Evolutionary conservation across 2,113 vertebrate genomes (phyloP).

Genomic region (Mus spicilegus): DNA sequence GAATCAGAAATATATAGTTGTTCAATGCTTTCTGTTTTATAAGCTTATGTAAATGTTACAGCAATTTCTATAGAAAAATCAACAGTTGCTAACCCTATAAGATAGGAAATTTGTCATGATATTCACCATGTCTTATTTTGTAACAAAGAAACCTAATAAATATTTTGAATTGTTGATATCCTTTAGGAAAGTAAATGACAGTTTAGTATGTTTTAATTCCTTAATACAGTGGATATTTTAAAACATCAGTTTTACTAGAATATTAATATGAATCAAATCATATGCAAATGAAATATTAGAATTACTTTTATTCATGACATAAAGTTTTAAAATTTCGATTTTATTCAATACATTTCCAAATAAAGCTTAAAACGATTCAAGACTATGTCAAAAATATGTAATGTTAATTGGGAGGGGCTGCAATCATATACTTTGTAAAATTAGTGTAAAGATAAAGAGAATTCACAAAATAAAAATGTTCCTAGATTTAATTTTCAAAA

Average conservation of each 20-base stretch:
- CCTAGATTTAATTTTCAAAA: constrained; percentile 15
- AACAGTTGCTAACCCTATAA: background rate
- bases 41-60: background rate
- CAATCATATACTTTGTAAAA: background rate
- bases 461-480: background rate
- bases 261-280: constrained; percentile 48
- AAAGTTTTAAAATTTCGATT: background rate
- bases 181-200: background rate
- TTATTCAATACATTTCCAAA: constrained; percentile 26
- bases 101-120: background rate
- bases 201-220: background rate
- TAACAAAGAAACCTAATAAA: constrained; percentile 19
- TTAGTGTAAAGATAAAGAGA: background rate
- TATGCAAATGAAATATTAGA: background rate
- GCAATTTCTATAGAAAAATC: background rate
- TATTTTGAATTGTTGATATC: constrained; percentile 20
- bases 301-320: background rate
- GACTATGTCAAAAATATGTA: background rate
- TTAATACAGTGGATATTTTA: background rate
- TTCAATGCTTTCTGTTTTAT: background rate
- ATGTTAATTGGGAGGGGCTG: background rate
- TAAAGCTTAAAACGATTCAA: constrained; percentile 13
- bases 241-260: background rate
- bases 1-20: background rate
- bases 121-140: background rate